These are phyloP conservation scores for Taxidea taxus DNA, from an alignment of 2,113 vertebrate genomes.

Conservation along the genomic window DNA sequence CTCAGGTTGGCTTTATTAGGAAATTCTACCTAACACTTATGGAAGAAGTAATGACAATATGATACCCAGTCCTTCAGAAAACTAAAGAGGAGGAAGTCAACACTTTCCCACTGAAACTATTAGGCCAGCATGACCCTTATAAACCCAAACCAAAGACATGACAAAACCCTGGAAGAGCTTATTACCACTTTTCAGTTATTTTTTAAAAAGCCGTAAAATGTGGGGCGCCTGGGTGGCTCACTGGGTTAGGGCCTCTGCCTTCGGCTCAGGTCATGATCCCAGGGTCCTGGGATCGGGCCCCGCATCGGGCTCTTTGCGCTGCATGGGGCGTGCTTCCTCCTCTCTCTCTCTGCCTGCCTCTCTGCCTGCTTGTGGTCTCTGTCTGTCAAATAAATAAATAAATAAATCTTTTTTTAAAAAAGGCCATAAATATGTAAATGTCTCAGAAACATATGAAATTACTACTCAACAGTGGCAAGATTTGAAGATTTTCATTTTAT, in stretches of 20 bases:
- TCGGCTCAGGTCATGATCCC: no score
- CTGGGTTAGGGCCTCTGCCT: no score
- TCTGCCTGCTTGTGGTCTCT: no score
- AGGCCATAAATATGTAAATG: neutral
- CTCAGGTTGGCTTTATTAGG: neutral
- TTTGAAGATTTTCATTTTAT: constrained; percentile 70
- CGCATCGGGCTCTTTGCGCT: no score
- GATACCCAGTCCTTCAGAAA: neutral
- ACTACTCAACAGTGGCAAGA: constrained; percentile 55
- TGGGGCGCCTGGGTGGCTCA: no score
- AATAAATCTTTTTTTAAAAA: no score
- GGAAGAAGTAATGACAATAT: neutral
- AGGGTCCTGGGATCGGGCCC: no score
- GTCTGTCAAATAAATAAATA: no score
- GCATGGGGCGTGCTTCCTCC: no score
- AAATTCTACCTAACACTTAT: neutral
- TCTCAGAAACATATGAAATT: constrained; percentile 30
- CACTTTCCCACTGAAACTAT: neutral
- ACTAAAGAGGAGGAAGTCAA: neutral
- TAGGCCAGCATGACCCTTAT: neutral
- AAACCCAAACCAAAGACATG: neutral
- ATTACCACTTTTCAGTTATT: neutral
- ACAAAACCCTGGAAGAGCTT: neutral
- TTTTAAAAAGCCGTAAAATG: neutral
- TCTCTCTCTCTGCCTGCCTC: no score